Conservation (phyloP, 2,797 vertebrate genomes). For the Gallinago stenura region DNA sequence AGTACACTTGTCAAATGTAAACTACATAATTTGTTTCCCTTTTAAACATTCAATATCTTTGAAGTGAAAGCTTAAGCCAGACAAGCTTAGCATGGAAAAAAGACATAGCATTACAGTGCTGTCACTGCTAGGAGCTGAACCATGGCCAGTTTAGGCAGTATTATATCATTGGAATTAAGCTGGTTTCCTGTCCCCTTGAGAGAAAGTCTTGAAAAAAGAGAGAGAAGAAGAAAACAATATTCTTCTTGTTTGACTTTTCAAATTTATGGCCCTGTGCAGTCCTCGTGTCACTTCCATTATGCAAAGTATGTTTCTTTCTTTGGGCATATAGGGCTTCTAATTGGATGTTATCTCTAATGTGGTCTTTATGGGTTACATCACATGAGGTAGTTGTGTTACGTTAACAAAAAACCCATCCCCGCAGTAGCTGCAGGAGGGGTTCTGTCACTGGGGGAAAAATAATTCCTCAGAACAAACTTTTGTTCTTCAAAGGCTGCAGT, state of each 20-base stretch:
- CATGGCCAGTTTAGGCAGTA: conserved; percentile 57
- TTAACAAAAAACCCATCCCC: not conserved
- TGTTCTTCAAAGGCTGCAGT: not conserved
- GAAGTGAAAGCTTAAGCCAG: conserved; percentile 16
- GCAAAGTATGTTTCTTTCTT: conserved; percentile 1
- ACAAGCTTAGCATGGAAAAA: not conserved
- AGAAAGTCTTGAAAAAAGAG: conserved; percentile 73
- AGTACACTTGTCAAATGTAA: not conserved
- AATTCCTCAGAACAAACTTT: not conserved
- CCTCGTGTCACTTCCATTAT: not conserved
- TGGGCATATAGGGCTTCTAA: not conserved
- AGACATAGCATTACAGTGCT: conserved; percentile 62
- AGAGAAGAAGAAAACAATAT: conserved; percentile 73
- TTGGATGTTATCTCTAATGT: not conserved
- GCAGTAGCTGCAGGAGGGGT: not conserved
- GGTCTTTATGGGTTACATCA: not conserved
- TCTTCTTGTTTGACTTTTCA: conserved; percentile 51
- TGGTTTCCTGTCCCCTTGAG: conserved; percentile 76
- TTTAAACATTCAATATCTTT: not conserved
- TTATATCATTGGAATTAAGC: conserved; percentile 75
- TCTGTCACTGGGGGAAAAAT: not conserved
- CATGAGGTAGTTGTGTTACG: not conserved
- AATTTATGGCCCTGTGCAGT: conserved; percentile 53
- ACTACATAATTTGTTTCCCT: not conserved
- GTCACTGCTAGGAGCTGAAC: conserved; percentile 68